Base-by-base conservation (phyloP, 2,888 invertebrate species). In the Busseola fusca region DNA sequence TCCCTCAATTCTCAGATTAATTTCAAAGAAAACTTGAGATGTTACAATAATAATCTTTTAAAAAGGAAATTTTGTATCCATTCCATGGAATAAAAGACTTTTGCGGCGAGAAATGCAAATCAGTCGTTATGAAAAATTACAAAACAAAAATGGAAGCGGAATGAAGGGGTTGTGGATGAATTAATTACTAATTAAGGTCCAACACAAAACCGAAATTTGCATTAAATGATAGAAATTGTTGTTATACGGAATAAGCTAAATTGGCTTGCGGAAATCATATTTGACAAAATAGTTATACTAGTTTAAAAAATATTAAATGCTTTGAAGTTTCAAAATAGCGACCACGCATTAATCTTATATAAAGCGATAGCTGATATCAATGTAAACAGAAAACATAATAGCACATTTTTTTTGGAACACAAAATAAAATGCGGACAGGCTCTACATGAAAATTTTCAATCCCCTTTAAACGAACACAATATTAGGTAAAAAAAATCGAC, bases 181-280 rank as follows among this genome's bases (percentile, higher is more conserved):
- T 90, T 90, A 88, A 90, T 90, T 89, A 87, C 84, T 87, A 89
- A 91, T 91, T 90, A 88, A 84, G 81, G 81, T 76, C 77, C 72
- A 60, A 78, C 73, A 67, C 68, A 78, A 82, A 84, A 86, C 83
- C 76, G 74, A 80, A 84, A 85, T 85, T 84, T 80, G 81, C 81
- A 86, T 86, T 77, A 78, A 81, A 82, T 82, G 84, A 86, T 82
- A 84, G 75, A 67, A 77, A 81, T 82, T 72, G 70, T 78, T 84
- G 80, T 86, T 82, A 85, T 67, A 69, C 18, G 27, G 12, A 56
- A 50, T 69, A 21, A 78, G 68, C 70, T 25, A 68, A 64, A 64
- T 69, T 66, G 50, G 74, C 71, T 71, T 54, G 30, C n/a, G 16
- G 50, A 42, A 48, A 42, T 27, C 10, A 25, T 45, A 45, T 52